Evolutionary conservation across 2,797 vertebrate genomes (phyloP).

Genomic region (Morus bassanus): DNA sequence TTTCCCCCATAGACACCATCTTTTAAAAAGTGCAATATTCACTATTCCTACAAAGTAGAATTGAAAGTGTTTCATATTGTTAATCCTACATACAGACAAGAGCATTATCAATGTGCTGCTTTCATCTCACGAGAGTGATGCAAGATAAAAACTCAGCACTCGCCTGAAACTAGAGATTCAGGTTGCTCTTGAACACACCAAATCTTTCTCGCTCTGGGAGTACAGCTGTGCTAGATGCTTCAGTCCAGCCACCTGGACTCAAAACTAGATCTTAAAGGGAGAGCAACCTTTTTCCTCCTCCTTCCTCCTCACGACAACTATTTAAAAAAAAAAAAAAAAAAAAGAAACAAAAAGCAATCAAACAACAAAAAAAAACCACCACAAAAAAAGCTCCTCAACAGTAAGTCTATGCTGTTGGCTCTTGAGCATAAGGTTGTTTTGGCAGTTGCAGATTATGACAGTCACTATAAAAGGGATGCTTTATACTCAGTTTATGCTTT

Average conservation of each 20-base stretch:
- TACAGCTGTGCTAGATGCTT: constrained; percentile 30
- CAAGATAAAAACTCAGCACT: constrained; percentile 7
- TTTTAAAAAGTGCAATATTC: background rate
- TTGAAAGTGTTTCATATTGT: background rate
- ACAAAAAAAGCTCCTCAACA: background rate
- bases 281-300: background rate
- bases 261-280: background rate
- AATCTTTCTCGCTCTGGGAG: background rate
- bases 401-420: background rate
- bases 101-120: background rate
- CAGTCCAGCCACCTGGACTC: constrained; percentile 35
- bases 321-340: background rate
- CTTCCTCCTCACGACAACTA: background rate
- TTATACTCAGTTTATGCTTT: constrained; percentile 14
- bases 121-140: constrained; percentile 1
- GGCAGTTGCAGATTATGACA: constrained; percentile 1
- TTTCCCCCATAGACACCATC: background rate
- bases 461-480: background rate
- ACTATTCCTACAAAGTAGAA: background rate
- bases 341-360: background rate
- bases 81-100: background rate
- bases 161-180: background rate
- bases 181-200: background rate
- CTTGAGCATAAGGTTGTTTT: constrained; percentile 23
- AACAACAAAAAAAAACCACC: background rate